Evolutionary conservation across 1,140 invertebrate genomes (phyloP).

Genomic region (Cotesia typhae): DNA sequence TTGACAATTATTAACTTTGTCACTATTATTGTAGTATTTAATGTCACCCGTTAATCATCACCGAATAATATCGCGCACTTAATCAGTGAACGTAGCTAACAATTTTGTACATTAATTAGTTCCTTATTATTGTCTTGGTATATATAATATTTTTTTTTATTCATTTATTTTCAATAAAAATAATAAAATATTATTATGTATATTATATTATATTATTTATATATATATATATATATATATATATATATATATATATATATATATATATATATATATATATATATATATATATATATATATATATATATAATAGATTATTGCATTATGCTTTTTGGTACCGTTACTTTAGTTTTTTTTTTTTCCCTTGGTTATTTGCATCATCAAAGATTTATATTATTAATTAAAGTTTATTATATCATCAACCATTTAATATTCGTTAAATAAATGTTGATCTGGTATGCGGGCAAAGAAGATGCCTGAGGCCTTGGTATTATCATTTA

Average conservation of each 20-base stretch:
- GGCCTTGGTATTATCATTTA: slow-evolving; percentile 3
- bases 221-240: slow-evolving; percentile 47
- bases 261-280: slow-evolving; percentile 57
- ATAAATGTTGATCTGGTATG: not conserved
- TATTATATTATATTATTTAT: slow-evolving; percentile 57
- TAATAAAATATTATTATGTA: slow-evolving; percentile 67
- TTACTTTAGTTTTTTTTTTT: slow-evolving; percentile 49
- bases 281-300: slow-evolving; percentile 47
- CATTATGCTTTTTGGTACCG: slow-evolving; percentile 68
- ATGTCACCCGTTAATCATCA: slow-evolving; percentile 14
- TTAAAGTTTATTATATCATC: not conserved
- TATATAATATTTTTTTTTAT: slow-evolving; percentile 60
- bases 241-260: slow-evolving; percentile 46
- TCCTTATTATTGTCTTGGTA: slow-evolving; percentile 48
- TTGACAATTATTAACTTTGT: slow-evolving; percentile 25
- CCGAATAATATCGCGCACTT: slow-evolving; percentile 45
- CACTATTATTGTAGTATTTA: not conserved
- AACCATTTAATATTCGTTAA: not conserved
- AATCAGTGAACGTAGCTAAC: slow-evolving; percentile 59
- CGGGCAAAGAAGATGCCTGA: not conserved
- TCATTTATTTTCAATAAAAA: slow-evolving; percentile 63
- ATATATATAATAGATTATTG: slow-evolving; percentile 65
- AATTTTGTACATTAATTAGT: slow-evolving; percentile 68
- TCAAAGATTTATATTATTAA: slow-evolving; percentile 23
- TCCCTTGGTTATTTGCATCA: slow-evolving; percentile 22